These are phyloP conservation scores for Dysdera silvatica DNA, from an alignment of 1,140 invertebrate genomes.

Conservation along the genomic window DNA sequence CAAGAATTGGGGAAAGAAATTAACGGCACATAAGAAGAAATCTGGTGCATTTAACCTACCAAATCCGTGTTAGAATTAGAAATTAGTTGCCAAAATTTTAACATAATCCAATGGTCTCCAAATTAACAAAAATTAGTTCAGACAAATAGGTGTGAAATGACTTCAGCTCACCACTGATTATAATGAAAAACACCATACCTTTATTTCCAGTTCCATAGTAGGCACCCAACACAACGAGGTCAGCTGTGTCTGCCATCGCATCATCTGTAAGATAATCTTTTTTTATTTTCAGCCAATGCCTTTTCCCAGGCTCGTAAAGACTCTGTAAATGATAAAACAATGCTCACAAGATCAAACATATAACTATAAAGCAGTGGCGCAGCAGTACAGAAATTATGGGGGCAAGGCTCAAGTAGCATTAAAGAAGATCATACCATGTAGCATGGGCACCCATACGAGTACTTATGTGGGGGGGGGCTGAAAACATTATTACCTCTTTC, in stretches of 20 bases:
- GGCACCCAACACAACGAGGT: conserved; percentile 83
- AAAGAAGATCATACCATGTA: too few species aligned
- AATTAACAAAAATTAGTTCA: not conserved
- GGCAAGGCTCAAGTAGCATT: too few species aligned
- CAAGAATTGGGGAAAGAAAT: too few species aligned
- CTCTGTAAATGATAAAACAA: conserved; percentile 47
- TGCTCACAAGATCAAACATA: not conserved
- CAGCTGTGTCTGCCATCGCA: conserved; percentile 87
- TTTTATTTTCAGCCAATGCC: conserved; percentile 92
- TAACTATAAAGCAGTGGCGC: not conserved
- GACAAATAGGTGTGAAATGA: not conserved
- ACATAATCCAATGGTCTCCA: too few species aligned
- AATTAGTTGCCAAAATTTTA: too few species aligned
- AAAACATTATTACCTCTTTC: too few species aligned
- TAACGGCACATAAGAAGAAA: too few species aligned
- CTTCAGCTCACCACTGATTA: not conserved
- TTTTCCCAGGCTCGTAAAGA: conserved; percentile 83
- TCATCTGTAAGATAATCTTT: conserved; percentile 86
- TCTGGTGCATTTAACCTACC: too few species aligned
- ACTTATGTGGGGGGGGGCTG: too few species aligned
- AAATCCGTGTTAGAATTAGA: too few species aligned
- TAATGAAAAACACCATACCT: conserved; percentile 43
- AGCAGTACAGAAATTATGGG: not conserved
- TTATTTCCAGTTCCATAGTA: conserved; percentile 91
- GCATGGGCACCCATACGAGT: too few species aligned